phyloP scores from a whole-genome alignment of 2,797 vertebrate genomes.

The Chelidonichthys spinosus region DNA sequence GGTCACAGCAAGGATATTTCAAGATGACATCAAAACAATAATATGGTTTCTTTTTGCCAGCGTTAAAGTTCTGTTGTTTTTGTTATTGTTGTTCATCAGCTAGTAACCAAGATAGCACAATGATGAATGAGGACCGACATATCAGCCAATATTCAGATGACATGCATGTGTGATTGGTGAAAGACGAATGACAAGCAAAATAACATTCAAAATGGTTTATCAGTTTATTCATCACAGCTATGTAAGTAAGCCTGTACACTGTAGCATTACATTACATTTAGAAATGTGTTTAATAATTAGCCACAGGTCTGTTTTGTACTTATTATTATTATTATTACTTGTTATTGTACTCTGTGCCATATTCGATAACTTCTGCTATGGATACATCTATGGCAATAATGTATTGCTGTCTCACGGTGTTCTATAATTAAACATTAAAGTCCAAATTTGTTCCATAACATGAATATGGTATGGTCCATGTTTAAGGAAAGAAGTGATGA shows the following conservation, averaged over 20 bases:
- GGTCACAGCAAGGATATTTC: background rate
- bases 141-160: conserved; percentile 35
- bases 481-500: conserved; percentile 9
- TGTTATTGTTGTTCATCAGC: conserved; percentile 8
- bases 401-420: conserved; percentile 1
- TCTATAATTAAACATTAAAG: background rate
- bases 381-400: background rate
- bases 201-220: background rate
- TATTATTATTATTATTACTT: no score
- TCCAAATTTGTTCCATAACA: background rate
- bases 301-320: conserved; percentile 1
- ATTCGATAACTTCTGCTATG: conserved; percentile 19
- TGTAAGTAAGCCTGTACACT: conserved; percentile 19
- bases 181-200: background rate
- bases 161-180: background rate
- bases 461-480: background rate
- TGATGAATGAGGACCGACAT: conserved; percentile 23
- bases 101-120: conserved; percentile 14
- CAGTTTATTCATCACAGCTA: background rate
- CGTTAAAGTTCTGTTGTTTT: conserved; percentile 1
- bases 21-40: background rate
- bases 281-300: conserved; percentile 19
- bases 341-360: conserved; percentile 3
- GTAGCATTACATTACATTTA: conserved; percentile 32
- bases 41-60: background rate